These are phyloP conservation scores for Aplodontia rufa DNA, from an alignment of 2,113 vertebrate genomes.

Conservation along the genomic window DNA sequence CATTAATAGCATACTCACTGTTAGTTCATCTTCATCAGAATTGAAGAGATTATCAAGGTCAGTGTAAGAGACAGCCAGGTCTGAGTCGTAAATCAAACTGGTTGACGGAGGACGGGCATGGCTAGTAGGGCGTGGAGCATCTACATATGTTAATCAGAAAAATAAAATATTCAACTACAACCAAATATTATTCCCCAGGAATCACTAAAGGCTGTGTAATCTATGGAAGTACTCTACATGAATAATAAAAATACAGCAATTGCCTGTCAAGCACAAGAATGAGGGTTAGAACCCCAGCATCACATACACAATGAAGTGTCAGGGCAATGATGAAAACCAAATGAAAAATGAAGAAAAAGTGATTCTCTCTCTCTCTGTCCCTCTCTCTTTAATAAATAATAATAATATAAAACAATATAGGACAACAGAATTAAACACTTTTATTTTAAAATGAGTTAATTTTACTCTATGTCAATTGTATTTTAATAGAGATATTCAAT, in stretches of 20 bases:
- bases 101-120: constrained; percentile 93
- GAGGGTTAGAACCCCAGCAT: too few species aligned
- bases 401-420: constrained; percentile 20
- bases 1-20: constrained; percentile 87
- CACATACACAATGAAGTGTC: too few species aligned
- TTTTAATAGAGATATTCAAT: not conserved
- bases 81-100: constrained; percentile 96
- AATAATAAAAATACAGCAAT: constrained; percentile 52
- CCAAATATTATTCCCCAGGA: constrained; percentile 8
- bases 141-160: constrained; percentile 79
- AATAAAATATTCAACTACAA: constrained; percentile 54
- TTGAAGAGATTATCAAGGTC: constrained; percentile 99
- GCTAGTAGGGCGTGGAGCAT: constrained; percentile 90
- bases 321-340: too few species aligned
- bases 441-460: not conserved
- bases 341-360: too few species aligned
- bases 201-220: not conserved
- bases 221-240: not conserved
- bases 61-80: constrained; percentile 95
- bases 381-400: too few species aligned
- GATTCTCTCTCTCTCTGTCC: too few species aligned
- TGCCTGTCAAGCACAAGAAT: too few species aligned
- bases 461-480: not conserved
- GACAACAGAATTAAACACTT: not conserved
- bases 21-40: constrained; percentile 97